Evolutionary conservation across 2,888 invertebrate genomes (phyloP), one percentile per base, ranked within the genome.

Genomic region (Meta bourneti): DNA sequence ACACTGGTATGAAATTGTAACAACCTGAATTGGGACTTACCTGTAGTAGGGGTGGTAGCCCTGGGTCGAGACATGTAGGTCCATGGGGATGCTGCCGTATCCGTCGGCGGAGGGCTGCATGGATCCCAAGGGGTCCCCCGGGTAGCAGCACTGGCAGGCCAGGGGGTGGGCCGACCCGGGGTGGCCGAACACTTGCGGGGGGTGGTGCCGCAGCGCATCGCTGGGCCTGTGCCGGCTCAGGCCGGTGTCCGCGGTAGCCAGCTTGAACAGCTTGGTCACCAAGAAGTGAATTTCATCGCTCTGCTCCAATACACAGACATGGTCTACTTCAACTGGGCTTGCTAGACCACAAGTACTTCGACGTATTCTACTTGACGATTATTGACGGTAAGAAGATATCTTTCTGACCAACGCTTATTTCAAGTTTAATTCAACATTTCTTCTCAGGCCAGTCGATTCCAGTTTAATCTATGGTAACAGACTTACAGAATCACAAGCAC

Each of bases 21-120:
- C 34, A 1, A 34, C 1, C 4, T 1, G 13, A 49, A 49, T 34
- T 16, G n/a, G 7, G 2, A 95, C 96, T 96, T 94, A 98, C 98
- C 98, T 97, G 96, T 98, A 98, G 95, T 98, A 98, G 92, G 98
- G 97, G 71, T 93, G 93, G 95, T 98, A 98, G 94, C 97, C 97
- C 95, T 98, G 98, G 83, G 98, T 97, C 2, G 93, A 61, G 95
- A 98, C 98, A 95, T 98, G 98, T 94, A 98, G 96, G 95, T 98
- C 98, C 98, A 98, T 98, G 85, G 98, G 98, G 96, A 97, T 96
- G 71, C 86, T 77, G 20, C 93, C 93, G 77, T 93, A 93, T 54
- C 89, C 89, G n/a, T 93, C 93, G 6, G 86, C 79, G 77, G 93
- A 86, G 74, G 79, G 81, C 49, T 78, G 89, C 79, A 84, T 77